Conservation (phyloP, 2,888 invertebrate species). For the Zaprionus bogoriensis region DNA sequence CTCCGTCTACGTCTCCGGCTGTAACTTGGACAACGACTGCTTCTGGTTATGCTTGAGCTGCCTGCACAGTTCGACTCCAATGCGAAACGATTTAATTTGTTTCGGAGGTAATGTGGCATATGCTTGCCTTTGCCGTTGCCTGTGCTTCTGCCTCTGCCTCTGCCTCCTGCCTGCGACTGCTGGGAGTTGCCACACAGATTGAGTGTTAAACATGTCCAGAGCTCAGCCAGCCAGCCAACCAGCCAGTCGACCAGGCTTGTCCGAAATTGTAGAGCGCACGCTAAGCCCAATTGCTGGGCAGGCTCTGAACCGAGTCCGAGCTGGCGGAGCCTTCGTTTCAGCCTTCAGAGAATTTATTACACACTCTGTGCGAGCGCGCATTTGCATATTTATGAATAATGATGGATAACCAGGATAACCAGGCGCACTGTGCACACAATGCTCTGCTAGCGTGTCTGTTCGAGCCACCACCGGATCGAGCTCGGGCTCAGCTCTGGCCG, state of each 20-base stretch:
- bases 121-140: slow-evolving; percentile 32
- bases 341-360: slow-evolving; percentile 79
- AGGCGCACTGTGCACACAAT: slow-evolving; percentile 27
- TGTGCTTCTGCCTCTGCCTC: not conserved
- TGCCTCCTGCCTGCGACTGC: slow-evolving; percentile 26
- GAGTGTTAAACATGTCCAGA: slow-evolving; percentile 67
- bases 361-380: slow-evolving; percentile 55
- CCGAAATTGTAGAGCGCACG: slow-evolving; percentile 25
- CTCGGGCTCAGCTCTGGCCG: not conserved
- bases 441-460: slow-evolving; percentile 51
- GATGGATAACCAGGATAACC: slow-evolving; percentile 78
- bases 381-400: slow-evolving; percentile 83
- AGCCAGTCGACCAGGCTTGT: not conserved
- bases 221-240: slow-evolving; percentile 22
- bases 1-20: slow-evolving; percentile 12
- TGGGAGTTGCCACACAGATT: slow-evolving; percentile 68
- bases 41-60: slow-evolving; percentile 54
- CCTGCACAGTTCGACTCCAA: slow-evolving; percentile 53
- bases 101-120: slow-evolving; percentile 77
- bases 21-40: slow-evolving; percentile 5
- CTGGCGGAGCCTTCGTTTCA: too few species aligned
- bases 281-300: slow-evolving; percentile 8
- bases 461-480: slow-evolving; percentile 18
- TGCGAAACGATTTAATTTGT: slow-evolving; percentile 77
- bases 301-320: too few species aligned